Conservation (phyloP, 1,140 invertebrate genomes). For the Anastrepha ludens region DNA sequence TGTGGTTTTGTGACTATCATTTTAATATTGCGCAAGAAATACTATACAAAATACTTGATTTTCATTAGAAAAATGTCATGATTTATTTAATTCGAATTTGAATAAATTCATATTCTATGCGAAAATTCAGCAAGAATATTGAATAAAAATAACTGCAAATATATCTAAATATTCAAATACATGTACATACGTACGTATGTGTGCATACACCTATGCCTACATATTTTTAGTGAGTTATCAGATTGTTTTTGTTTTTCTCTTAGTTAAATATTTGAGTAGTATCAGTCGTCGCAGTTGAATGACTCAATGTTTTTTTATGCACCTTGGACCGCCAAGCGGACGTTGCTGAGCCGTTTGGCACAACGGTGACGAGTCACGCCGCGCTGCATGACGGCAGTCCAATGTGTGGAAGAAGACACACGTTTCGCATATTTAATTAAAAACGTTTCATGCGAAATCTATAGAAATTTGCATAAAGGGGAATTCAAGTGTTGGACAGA, state of each 20-base stretch:
- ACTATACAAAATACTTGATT: neutral
- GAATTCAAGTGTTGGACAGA: constrained; percentile 13
- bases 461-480: constrained; percentile 26
- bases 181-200: neutral
- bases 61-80: neutral
- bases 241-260: neutral
- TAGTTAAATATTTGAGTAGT: neutral
- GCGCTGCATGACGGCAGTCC: neutral
- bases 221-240: neutral
- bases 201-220: neutral
- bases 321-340: constrained; percentile 10
- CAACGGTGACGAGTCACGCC: neutral
- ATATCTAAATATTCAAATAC: neutral
- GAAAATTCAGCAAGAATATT: neutral
- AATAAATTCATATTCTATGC: neutral
- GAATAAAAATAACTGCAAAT: neutral
- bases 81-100: neutral
- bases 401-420: constrained; percentile 24
- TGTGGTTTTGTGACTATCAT: neutral
- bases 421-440: constrained; percentile 45
- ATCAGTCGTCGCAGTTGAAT: constrained; percentile 19
- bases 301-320: constrained; percentile 13
- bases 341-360: neutral
- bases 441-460: constrained; percentile 33
- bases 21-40: neutral